Evolutionary conservation across 2,797 vertebrate species (phyloP), one percentile per base, ranked within the genome.

Genomic region (Tiaroga cobitis): DNA sequence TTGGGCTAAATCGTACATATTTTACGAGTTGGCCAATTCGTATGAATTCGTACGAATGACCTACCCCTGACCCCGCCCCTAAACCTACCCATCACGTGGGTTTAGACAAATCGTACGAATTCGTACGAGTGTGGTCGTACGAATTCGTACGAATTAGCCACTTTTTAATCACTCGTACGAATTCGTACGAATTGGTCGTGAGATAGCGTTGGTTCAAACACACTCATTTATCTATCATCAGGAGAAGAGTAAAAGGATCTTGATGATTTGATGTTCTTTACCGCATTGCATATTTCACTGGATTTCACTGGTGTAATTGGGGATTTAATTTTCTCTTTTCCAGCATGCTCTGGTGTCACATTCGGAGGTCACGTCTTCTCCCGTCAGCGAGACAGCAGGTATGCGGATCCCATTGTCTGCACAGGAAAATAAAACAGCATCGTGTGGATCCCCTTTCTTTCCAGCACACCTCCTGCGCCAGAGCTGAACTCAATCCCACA

Each of bases 361-460:
- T 89, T 87, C 41, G 29, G 49, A 83, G 81, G 75, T 86, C 83
- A 54, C 39, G 85, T 86, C 74, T 85, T 24, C 81, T 86, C 84
- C 75, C 73, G 34, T 76, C 81, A 80, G 29, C n/a, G 81, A 83
- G 84, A 89, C 87, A 86, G 87, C 86, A 89, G 87, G 90, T 89
- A 82, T 82, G 88, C 26, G 29, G 76, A 80, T 87, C 84, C 80
- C 34, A 86, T 86, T 86, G 88, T 90, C 82, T 89, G 85, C 51
- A 73, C 24, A 61, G 68, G 68, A 56, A 87, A 88, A 87, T 82
- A 85, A 84, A 87, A 86, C 83, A 80, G 73, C 85, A 77, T 43
- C 73, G 34, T 61, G 49, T 74, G 49, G 72, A 87, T 86, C 69
- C 39, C 29, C 63, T 87, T 88, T 81, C 86, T 76, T 68, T 74